Evolutionary conservation across 2,888 invertebrate species (phyloP).

Genomic region (Pseudococcus longispinus): DNA sequence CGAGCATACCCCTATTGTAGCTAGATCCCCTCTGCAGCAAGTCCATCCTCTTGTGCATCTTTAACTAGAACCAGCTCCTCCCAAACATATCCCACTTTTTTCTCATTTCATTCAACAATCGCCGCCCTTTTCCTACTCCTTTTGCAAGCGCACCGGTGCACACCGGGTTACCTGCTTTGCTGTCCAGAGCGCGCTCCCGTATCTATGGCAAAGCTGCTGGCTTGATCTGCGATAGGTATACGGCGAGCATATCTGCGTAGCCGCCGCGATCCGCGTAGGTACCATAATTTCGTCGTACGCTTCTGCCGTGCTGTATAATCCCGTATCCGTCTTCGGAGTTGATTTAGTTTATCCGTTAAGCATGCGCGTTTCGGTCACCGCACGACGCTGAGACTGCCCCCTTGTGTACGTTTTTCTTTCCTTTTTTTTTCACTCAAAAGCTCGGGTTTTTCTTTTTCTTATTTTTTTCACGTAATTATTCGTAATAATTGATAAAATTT

Average conservation of each 20-base stretch:
- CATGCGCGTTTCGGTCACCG: slow-evolving; percentile 49
- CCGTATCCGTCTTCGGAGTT: slow-evolving; percentile 1
- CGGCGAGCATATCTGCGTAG: slow-evolving; percentile 4
- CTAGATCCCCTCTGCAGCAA: background rate
- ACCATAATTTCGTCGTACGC: background rate
- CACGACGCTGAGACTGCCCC: slow-evolving; percentile 47
- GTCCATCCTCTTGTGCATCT: background rate
- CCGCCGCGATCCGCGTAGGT: slow-evolving; percentile 15
- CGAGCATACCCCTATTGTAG: background rate
- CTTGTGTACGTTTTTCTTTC: slow-evolving; percentile 33
- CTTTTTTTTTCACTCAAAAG: background rate
- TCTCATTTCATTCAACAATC: background rate
- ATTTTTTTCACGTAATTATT: background rate
- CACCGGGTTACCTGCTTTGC: background rate
- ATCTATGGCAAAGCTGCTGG: background rate
- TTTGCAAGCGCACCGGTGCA: background rate
- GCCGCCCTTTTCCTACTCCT: slow-evolving; percentile 23
- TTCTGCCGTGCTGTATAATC: slow-evolving; percentile 9
- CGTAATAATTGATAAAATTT: background rate
- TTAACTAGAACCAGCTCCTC: background rate
- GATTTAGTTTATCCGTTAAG: slow-evolving; percentile 45
- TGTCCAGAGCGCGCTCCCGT: background rate
- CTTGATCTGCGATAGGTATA: background rate
- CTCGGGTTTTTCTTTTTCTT: background rate
- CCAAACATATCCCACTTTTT: background rate